Evolutionary conservation across 2,888 invertebrate species (phyloP), one percentile per base, ranked within the genome.

Genomic region (Agrochola lota): DNA sequence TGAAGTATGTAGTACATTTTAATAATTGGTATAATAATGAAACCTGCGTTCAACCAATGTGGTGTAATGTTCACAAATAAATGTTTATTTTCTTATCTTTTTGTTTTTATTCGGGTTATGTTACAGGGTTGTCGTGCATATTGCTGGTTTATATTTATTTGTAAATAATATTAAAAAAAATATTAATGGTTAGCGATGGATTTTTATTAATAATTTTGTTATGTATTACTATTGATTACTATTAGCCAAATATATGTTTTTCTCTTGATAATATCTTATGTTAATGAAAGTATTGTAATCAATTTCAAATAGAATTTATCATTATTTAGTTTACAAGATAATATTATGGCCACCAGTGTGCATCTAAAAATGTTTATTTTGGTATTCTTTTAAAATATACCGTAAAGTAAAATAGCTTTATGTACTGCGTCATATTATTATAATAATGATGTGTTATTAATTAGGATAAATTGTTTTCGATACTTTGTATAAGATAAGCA

Each of bases 51-150:
- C 75, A 79, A 77, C 64, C 74, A 67, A 57, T 78, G 67, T 77
- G 76, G 72, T 84, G 78, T 81, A 79, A 82, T 78, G 78, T 89
- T 88, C 76, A 83, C 71, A 87, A 93, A 92, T 91, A 92, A 92
- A 93, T 87, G 83, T 90, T 90, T 92, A 90, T 91, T 93, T 92
- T 92, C 85, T 74, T 91, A 89, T 90, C 4, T 52, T 90, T 90
- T 91, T 85, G 82, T 89, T 91, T 91, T 92, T 89, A 85, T 90
- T 91, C 78, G 77, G 84, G 75, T 87, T 87, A 60, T 86, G 74
- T 87, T 90, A 88, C 90, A 91, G 90, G 89, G 90, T 90, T 71
- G 12, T 74, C 52, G 43, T 74, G 74, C 26, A 46, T 78, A 76
- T 52, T 81, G 74, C n/a, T 30, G 35, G 43, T 40, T 52, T 30